These are phyloP conservation scores for Brachynemurus nebulosus DNA, from an alignment of 2,888 invertebrate genomes.

Conservation along the genomic window DNA sequence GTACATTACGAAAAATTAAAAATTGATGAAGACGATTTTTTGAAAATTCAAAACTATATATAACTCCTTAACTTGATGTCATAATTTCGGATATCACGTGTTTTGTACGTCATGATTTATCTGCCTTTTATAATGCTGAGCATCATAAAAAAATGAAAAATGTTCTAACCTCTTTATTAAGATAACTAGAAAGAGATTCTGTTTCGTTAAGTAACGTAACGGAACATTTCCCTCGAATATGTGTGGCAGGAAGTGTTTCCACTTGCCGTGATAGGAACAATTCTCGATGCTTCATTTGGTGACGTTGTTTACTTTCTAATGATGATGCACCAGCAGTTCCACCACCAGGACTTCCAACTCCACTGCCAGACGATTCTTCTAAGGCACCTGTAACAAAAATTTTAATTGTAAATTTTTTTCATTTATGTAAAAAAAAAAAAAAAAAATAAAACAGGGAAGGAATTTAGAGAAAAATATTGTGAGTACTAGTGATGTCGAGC, in stretches of 20 bases:
- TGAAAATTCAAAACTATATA: no score
- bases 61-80: no score
- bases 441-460: no score
- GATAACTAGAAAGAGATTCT: conserved; percentile 90
- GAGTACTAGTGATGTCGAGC: no score
- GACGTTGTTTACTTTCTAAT: conserved; percentile 72
- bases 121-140: no score
- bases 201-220: conserved; percentile 98
- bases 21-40: no score
- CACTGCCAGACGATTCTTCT: conserved; percentile 13
- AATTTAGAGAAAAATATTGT: no score
- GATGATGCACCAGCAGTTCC: conserved; percentile 31
- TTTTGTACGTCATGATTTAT: no score
- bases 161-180: conserved; percentile 94
- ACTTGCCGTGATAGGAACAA: conserved; percentile 95
- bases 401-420: background rate
- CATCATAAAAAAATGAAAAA: no score
- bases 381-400: conserved; percentile 13
- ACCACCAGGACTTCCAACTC: conserved; percentile 8
- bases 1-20: no score
- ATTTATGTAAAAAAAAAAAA: background rate
- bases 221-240: conserved; percentile 98
- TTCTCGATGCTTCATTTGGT: conserved; percentile 95
- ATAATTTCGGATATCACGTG: no score
- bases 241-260: conserved; percentile 95